These are phyloP conservation scores for Todiramphus saurophagus DNA, from an alignment of 2,113 vertebrate genomes.

Conservation along the genomic window DNA sequence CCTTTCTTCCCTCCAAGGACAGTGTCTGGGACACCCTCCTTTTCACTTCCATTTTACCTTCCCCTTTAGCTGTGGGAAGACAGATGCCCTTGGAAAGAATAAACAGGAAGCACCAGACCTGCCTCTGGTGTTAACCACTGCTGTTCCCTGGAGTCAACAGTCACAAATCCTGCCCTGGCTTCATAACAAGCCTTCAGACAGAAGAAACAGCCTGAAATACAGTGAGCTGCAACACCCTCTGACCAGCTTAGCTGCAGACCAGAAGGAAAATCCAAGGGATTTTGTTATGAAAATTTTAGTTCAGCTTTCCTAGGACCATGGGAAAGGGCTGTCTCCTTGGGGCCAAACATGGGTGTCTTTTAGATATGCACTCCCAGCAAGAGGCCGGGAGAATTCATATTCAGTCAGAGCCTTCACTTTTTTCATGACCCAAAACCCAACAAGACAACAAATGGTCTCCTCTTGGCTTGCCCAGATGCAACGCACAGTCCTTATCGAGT, in stretches of 20 bases:
- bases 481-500: fast-evolving
- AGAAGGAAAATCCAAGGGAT: not conserved
- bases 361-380: not conserved
- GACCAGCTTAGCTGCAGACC: not conserved
- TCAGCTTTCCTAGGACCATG: not conserved
- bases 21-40: not conserved
- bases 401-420: not conserved
- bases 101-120: slow-evolving; percentile 4
- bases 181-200: not conserved
- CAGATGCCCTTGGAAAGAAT: not conserved
- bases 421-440: not conserved
- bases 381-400: not conserved
- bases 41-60: not conserved
- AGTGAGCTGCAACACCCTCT: not conserved
- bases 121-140: not conserved
- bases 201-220: not conserved
- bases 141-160: not conserved
- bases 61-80: not conserved
- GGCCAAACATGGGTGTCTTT: not conserved
- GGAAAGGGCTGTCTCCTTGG: not conserved
- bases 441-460: not conserved
- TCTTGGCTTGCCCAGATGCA: not conserved
- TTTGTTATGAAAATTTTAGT: not conserved
- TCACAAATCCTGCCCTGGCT: not conserved
- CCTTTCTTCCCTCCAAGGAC: not conserved